phyloP scores from a whole-genome alignment of 2,113 vertebrate genomes.

The Abramis brama region DNA sequence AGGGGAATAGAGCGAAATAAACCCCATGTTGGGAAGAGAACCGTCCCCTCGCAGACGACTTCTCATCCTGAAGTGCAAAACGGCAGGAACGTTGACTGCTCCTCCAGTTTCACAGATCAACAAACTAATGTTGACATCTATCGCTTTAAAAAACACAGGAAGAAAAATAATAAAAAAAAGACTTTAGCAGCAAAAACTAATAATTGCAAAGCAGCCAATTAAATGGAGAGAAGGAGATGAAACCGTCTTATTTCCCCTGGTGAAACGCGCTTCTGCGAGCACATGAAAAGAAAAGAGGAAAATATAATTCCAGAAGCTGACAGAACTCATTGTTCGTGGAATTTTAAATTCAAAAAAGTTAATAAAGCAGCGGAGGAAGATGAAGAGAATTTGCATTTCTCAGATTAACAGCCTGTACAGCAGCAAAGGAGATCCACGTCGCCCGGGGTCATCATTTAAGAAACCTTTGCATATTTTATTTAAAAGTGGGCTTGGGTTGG shows the following conservation, averaged over 20 bases:
- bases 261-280: slow-evolving; percentile 98
- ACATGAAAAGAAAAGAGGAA: slow-evolving; percentile 94
- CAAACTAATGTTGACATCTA: slow-evolving; percentile 72
- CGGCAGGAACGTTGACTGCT: background rate
- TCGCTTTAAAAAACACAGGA: slow-evolving; percentile 99
- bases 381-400: slow-evolving; percentile 99
- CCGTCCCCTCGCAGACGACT: background rate
- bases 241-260: slow-evolving; percentile 99
- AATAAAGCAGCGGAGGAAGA: slow-evolving; percentile 99
- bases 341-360: slow-evolving; percentile 99
- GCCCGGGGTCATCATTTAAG: slow-evolving; percentile 99
- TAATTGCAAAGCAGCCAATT: slow-evolving; percentile 99
- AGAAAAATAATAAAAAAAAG: slow-evolving; percentile 91
- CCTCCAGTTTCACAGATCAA: background rate
- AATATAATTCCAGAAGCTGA: slow-evolving; percentile 99
- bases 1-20: slow-evolving; percentile 23
- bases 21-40: background rate
- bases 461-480: slow-evolving; percentile 99
- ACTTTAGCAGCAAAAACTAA: slow-evolving; percentile 99
- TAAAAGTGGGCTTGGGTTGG: slow-evolving; percentile 99
- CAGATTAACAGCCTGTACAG: slow-evolving; percentile 99
- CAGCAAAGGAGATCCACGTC: slow-evolving; percentile 99
- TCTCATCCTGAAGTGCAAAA: background rate
- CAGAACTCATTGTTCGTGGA: slow-evolving; percentile 99
- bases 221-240: slow-evolving; percentile 99